Evolutionary conservation across 1,140 invertebrate species (phyloP), one percentile per base, ranked within the genome.

Genomic region (Armadillidium nasatum): DNA sequence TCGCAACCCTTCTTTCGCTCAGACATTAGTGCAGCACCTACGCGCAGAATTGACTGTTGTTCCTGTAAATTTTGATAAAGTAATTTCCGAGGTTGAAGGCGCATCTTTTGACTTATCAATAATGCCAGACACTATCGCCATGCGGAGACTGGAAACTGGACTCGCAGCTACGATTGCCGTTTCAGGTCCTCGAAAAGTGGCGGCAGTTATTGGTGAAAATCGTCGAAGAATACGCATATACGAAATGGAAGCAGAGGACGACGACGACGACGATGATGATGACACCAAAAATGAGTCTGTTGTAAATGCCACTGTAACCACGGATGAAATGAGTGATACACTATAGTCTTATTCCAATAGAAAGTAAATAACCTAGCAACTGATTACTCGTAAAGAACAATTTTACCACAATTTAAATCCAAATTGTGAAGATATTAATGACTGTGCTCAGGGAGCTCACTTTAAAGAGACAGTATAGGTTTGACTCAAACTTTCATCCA

Each of bases 161-260:
- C 67, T 60, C 1, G 50, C 50, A 15, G 50, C 50, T 60, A 15
- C 50, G 7, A 88, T 96, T 79, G 91, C 94, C 7, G 94, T 97
- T 0, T 96, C 94, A 76, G 94, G 94, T 0, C 88, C 89, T 11
- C 87, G 95, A 54, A 94, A 95, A 87, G 93, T 97, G 23, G 91
- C 93, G 10, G 92, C 94, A 68, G 89, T 97, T 74, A 85, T 96
- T 11, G 92, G 92, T 19, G 90, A 92, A 82, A 93, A 89, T 80
- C 86, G 87, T 76, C 88, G 92, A 73, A 93, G 94, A 84, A 91
- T 97, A 66, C 87, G 92, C 77, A 87, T 96, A 46, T 93, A 94
- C 82, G 94, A 97, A 84, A 96, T 95, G 89, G 95, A 97, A 86
- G 91, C 90, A 0, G 93, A 95, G 82, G 92, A 93, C 7, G 95